Percentiles rank a stretch among this genome's conserved stretches.
Evolutionary conservation across 2,113 vertebrate genomes (phyloP).

Genomic region (Laterallus jamaicensis): DNA sequence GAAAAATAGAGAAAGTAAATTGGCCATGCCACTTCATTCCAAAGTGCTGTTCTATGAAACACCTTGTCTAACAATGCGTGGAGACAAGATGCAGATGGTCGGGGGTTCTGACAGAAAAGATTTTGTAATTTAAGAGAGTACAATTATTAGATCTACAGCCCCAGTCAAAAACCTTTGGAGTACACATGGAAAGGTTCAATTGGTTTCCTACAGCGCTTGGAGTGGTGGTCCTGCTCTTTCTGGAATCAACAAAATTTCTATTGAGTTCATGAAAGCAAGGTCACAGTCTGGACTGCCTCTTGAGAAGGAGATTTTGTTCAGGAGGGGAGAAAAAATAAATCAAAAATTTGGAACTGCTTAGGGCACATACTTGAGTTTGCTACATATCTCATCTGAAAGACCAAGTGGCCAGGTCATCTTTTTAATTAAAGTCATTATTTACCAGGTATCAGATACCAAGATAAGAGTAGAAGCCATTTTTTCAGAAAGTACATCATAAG

Average conservation of each 20-base stretch:
- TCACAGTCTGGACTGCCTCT: background rate
- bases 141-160: background rate
- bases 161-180: background rate
- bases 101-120: background rate
- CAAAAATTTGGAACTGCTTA: background rate
- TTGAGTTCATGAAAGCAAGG: background rate
- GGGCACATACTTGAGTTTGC: background rate
- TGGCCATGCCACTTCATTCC: background rate
- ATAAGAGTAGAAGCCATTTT: conserved; percentile 60
- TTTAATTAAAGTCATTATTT: conserved; percentile 2
- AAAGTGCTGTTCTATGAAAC: background rate
- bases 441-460: background rate
- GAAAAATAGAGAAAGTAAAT: background rate
- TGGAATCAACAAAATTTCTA: background rate
- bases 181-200: background rate
- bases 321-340: background rate
- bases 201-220: background rate
- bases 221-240: background rate
- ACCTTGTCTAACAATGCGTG: background rate
- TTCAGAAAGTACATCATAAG: conserved; percentile 59
- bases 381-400: background rate
- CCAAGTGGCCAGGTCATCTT: background rate
- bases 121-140: background rate
- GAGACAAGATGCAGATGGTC: background rate
- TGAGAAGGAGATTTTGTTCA: background rate